These are phyloP conservation scores for Heteromyza rotundicornis DNA, from an alignment of 2,888 invertebrate genomes.

Conservation along the genomic window DNA sequence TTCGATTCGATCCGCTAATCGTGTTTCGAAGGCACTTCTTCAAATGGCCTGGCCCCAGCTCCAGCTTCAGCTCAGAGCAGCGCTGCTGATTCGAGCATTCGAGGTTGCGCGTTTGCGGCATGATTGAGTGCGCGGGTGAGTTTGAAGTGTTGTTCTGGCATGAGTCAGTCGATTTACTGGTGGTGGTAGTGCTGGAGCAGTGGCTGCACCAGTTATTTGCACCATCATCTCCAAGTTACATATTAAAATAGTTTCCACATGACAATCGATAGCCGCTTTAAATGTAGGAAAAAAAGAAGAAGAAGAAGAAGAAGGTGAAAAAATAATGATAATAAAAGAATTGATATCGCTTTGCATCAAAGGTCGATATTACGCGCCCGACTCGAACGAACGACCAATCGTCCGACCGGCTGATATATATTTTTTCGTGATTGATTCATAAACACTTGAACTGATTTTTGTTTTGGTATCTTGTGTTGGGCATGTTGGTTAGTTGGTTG, in stretches of 20 bases:
- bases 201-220: constrained; percentile 24
- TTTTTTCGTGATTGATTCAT: background rate
- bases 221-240: constrained; percentile 31
- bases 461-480: background rate
- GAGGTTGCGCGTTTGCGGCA: background rate
- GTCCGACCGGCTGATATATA: background rate
- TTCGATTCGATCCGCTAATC: constrained; percentile 59
- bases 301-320: constrained; percentile 22
- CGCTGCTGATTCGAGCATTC: background rate
- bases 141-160: constrained; percentile 32
- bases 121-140: background rate
- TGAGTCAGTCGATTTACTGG: constrained; percentile 24
- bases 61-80: background rate
- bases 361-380: constrained; percentile 36
- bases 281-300: no score
- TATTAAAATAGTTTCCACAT: constrained; percentile 7
- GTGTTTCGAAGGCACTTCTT: constrained; percentile 28
- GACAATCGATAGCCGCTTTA: background rate
- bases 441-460: constrained; percentile 5
- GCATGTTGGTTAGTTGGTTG: no score
- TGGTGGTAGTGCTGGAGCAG: background rate
- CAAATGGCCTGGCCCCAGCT: constrained; percentile 15
- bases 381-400: background rate
- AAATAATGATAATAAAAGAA: constrained; percentile 32
- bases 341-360: constrained; percentile 39